Base-by-base conservation (phyloP, 2,888 invertebrate genomes). In the Petrolisthes cinctipes region DNA sequence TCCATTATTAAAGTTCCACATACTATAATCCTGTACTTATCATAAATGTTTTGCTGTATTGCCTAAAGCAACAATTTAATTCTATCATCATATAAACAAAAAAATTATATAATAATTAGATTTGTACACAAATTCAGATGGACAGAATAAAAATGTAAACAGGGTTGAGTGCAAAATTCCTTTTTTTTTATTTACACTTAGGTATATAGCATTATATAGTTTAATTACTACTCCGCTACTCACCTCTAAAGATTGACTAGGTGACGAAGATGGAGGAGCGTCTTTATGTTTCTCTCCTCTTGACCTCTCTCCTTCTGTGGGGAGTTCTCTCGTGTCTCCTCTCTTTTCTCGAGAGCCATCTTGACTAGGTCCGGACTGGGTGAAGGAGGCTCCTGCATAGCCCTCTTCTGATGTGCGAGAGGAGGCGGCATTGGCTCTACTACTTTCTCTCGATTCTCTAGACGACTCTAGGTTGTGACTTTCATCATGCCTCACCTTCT, bases 171-270 rank as follows among this genome's bases (percentile, higher is more conserved):
- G 37, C n/a, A n/a, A n/a, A 37, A 37, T 37, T 37, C n/a, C n/a
- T n/a, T 37, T 37, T 37, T 37, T 37, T 37, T 37, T 37, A 37
- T n/a, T n/a, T n/a, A 37, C 37, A 37, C 37, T 37, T 37, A 37
- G 37, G 37, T 37, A 37, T n/a, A n/a, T n/a, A n/a, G n/a, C 37
- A 1, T 0, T 37, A 37, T 37, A 37, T 37, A 37, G 37, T 37
- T 37, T 37, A 1, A 37, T 37, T 37, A 37, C 37, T 37, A 37
- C 4, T 17, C 6, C 9, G 61, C 51, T 17, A 80, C 80, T 80
- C 71, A 87, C 86, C 83, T 87, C 86, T 68, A 87, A 37, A 51
- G 82, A 71, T 53, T 87, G 86, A 87, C 86, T 87, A 87, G 86
- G 86, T 20, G 86, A 83, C 20, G 83, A 71, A 68, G 86, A 23